Evolutionary conservation across 2,888 invertebrate genomes (phyloP), one percentile per base, ranked within the genome.

Genomic region (Dicyrtomina minuta): DNA sequence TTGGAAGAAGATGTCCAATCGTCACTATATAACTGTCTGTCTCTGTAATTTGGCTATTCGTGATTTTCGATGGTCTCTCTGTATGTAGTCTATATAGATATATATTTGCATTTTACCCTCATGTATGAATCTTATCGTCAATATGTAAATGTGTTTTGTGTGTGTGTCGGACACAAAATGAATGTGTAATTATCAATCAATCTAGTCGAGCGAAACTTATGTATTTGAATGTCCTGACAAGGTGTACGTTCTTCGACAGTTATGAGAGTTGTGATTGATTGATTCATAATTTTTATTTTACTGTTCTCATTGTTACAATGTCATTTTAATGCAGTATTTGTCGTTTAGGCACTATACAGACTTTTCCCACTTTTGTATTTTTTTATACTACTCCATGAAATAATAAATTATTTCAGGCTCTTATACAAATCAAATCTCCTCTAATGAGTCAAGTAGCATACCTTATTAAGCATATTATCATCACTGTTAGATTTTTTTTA

Each of bases 161-260:
- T 33, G 33, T 33, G 33, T 33, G 33, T 33, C 33, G 33, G 8
- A 8, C 33, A 33, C 33, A 33, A 33, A 5, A 43, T 46, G 3
- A 3, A n/a, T 46, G n/a, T 46, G n/a, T 46, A 17, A 20, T 46
- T 46, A 17, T 46, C 46, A 26, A 15, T 55, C 15, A 24, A 26
- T 55, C 55, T 55, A 55, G 55, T 55, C 55, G 55, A 55, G 27
- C 55, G 12, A 55, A 55, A n/a, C 26, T 55, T 55, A 55, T 13
- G 33, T 33, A 33, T 51, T 51, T 51, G 22, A 22, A 51, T 51
- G n/a, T 15, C 27, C 26, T 6, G 20, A 46, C 24, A 55, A 55
- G 26, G 8, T 55, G 27, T 26, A 26, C 8, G 4, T 55, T 24
- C 15, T 55, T 12, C n/a, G 24, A 24, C 55, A 26, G n/a, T 26